Conservation (phyloP, 2,888 invertebrate genomes). For the Paralinhomoeus sp. region DNA sequence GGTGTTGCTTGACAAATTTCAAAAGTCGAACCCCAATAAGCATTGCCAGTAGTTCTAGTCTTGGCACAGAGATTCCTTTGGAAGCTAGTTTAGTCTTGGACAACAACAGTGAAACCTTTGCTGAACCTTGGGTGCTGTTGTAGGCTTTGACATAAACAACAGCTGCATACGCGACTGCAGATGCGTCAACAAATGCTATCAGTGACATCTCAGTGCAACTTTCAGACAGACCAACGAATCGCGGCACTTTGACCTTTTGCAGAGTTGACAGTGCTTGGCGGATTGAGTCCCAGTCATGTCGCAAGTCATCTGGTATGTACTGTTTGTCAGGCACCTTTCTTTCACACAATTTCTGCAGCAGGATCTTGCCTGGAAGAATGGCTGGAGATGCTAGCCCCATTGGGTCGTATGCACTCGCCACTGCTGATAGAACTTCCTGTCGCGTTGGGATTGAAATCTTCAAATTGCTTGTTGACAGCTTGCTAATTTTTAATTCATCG, state of each 20-base stretch:
- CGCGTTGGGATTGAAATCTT: slow-evolving; percentile 8
- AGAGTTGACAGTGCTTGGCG: not conserved
- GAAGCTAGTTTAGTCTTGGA: not conserved
- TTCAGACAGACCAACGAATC: not conserved
- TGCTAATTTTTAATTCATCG: not conserved
- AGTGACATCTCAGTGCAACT: no score
- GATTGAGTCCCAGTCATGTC: not conserved
- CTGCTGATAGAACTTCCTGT: slow-evolving; percentile 8
- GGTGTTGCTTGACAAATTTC: not conserved
- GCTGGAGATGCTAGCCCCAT: slow-evolving; percentile 13
- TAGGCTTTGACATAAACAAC: slow-evolving; percentile 4
- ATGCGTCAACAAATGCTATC: slow-evolving; percentile 9
- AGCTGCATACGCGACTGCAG: slow-evolving; percentile 7
- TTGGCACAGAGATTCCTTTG: not conserved
- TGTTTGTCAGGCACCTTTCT: slow-evolving; percentile 15
- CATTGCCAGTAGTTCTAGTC: not conserved
- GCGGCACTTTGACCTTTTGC: not conserved
- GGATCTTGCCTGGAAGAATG: slow-evolving; percentile 11
- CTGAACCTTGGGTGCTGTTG: not conserved
- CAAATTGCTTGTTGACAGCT: not conserved
- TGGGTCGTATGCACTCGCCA: slow-evolving; percentile 16
- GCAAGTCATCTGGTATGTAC: slow-evolving; percentile 4
- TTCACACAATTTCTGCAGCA: slow-evolving; percentile 15
- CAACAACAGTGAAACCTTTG: not conserved
- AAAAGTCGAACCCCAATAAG: not conserved